These are phyloP conservation scores for Cynaeus angustus DNA, from an alignment of 2,888 invertebrate genomes.

Conservation along the genomic window DNA sequence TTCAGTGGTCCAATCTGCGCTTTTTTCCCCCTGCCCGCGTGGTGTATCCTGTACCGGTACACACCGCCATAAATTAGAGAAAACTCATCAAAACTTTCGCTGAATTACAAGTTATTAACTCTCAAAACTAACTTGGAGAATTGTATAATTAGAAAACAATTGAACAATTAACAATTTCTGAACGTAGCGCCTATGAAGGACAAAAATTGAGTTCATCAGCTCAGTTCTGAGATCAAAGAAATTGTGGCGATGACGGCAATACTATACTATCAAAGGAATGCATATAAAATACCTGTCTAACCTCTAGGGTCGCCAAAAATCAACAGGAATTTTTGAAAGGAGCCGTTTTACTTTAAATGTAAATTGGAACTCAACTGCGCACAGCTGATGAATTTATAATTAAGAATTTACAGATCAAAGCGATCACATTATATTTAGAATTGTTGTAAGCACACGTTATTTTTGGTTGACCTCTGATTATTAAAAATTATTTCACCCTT, in stretches of 20 bases:
- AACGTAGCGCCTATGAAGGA: constrained; percentile 6
- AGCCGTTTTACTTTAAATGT: constrained; percentile 41
- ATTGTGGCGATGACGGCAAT: constrained; percentile 11
- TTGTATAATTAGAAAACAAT: constrained; percentile 22
- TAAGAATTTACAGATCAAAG: constrained; percentile 30
- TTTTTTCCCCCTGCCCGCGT: constrained; percentile 1
- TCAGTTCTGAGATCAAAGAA: constrained; percentile 10
- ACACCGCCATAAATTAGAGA: constrained; percentile 24
- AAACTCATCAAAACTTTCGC: constrained; percentile 36
- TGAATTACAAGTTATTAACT: constrained; percentile 21
- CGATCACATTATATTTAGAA: constrained; percentile 15
- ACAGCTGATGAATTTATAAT: constrained; percentile 37
- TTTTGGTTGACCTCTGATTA: constrained; percentile 8
- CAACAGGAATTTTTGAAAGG: constrained; percentile 25
- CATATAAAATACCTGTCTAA: constrained; percentile 36
- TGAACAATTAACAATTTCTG: constrained; percentile 5
- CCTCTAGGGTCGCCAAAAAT: constrained; percentile 28
- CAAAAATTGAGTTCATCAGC: not conserved
- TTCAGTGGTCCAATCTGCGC: not conserved
- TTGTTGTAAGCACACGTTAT: constrained; percentile 1
- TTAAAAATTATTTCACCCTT: constrained; percentile 21
- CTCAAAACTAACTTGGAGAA: constrained; percentile 18
- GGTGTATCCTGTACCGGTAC: not conserved
- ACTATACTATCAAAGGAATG: constrained; percentile 41
- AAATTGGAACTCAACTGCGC: constrained; percentile 35